Conservation (phyloP, 2,888 invertebrate species). For the Taphrorychus bicolor region DNA sequence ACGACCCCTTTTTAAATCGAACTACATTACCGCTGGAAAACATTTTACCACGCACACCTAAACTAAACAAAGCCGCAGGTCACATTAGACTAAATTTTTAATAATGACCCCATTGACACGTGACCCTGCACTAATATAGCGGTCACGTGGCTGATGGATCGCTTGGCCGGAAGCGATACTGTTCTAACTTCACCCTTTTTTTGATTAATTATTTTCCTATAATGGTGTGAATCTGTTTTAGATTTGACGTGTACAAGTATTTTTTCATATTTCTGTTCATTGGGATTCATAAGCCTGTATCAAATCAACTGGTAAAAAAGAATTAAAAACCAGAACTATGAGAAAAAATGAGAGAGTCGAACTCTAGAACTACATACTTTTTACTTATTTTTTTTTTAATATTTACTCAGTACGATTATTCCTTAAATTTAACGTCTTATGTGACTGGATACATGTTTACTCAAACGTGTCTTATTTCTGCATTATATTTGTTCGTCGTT, state of each 20-base stretch:
- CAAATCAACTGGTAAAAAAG: too few relatives aligned
- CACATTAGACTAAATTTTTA: conserved; percentile 43
- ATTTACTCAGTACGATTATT: too few relatives aligned
- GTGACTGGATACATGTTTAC: conserved; percentile 9
- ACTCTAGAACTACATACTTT: too few relatives aligned
- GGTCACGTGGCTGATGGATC: conserved; percentile 44
- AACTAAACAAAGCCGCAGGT: conserved; percentile 34
- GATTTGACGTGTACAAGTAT: too few relatives aligned
- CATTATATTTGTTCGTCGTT: conserved; percentile 10
- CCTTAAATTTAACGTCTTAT: conserved; percentile 2
- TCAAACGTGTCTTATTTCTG: conserved; percentile 4
- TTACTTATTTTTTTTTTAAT: too few relatives aligned
- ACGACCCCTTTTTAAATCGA: background rate
- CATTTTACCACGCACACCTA: conserved; percentile 19
- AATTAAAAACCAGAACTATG: too few relatives aligned
- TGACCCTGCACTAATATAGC: conserved; percentile 46
- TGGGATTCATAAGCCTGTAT: too few relatives aligned
- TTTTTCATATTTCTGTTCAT: too few relatives aligned
- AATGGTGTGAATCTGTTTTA: conserved; percentile 22
- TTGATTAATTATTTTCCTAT: background rate
- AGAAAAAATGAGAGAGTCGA: too few relatives aligned
- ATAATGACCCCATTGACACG: conserved; percentile 51
- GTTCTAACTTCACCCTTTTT: background rate
- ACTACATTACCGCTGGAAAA: background rate
- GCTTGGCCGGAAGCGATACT: conserved; percentile 44